These are phyloP conservation scores for Pelobates fuscus DNA, from an alignment of 2,113 vertebrate genomes.

Conservation along the genomic window DNA sequence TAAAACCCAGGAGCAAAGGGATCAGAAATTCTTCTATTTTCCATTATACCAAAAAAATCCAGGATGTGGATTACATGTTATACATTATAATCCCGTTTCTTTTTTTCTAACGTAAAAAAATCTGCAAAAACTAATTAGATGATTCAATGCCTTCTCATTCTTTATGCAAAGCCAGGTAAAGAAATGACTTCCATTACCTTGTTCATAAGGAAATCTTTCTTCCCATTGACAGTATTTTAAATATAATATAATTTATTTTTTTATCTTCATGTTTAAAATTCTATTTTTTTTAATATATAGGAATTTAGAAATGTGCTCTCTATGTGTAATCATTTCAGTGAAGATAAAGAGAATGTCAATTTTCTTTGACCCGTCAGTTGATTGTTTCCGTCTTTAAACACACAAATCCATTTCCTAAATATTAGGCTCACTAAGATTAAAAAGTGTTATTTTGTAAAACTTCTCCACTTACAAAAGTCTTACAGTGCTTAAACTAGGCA, in stretches of 20 bases:
- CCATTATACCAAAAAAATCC: not conserved
- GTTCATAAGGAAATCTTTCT: slow-evolving; percentile 1
- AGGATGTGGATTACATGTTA: not conserved
- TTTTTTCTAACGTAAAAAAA: slow-evolving; percentile 7
- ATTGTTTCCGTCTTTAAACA: slow-evolving; percentile 33
- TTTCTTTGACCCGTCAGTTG: slow-evolving; percentile 15
- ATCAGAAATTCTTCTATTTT: not conserved
- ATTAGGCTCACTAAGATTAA: slow-evolving; percentile 36
- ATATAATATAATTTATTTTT: slow-evolving; percentile 11
- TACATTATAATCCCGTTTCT: slow-evolving; percentile 18
- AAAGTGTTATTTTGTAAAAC: slow-evolving; percentile 37
- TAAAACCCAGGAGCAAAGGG: slow-evolving; percentile 2
- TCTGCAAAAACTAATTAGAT: slow-evolving; percentile 29
- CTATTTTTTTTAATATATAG: slow-evolving; percentile 18
- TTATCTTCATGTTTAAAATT: slow-evolving; percentile 11
- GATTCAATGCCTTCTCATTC: slow-evolving; percentile 33
- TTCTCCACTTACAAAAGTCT: slow-evolving; percentile 47
- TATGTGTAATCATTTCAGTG: slow-evolving; percentile 24
- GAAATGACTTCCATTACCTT: slow-evolving; percentile 8
- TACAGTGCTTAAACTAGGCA: slow-evolving; percentile 30
- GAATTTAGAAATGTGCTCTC: not conserved
- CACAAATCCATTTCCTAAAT: slow-evolving; percentile 47
- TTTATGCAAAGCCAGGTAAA: slow-evolving; percentile 27
- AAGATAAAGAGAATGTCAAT: slow-evolving; percentile 30
- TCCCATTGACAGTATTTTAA: slow-evolving; percentile 25